Percentiles rank a stretch among this genome's conserved stretches.
phyloP scores from a whole-genome alignment of 2,888 invertebrate genomes.

The Mesorhabditis belari region DNA sequence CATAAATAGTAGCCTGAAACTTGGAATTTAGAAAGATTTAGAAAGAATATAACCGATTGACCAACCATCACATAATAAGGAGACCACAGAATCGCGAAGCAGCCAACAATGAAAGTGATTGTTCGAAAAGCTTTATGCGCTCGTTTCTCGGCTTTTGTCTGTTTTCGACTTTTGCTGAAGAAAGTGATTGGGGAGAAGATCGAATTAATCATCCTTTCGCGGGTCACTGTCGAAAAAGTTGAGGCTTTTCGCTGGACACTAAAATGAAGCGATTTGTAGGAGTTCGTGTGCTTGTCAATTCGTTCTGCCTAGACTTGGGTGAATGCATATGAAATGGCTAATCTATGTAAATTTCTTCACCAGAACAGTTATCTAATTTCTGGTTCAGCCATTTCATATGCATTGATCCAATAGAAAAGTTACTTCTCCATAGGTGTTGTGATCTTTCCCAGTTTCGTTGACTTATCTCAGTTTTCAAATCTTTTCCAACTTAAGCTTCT shows the following conservation, averaged over 20 bases:
- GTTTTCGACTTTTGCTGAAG: constrained; percentile 28
- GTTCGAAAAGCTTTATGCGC: constrained; percentile 51
- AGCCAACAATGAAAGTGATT: constrained; percentile 53
- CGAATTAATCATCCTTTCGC: constrained; percentile 32
- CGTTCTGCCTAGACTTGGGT: too few relatives aligned
- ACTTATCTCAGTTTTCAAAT: too few relatives aligned
- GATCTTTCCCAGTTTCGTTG: too few relatives aligned
- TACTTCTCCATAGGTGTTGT: too few relatives aligned
- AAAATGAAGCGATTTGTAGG: too few relatives aligned
- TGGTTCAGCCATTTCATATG: too few relatives aligned
- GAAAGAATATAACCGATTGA: not conserved
- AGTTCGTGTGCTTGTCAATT: too few relatives aligned
- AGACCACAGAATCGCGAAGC: constrained; percentile 53
- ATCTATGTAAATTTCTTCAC: too few relatives aligned
- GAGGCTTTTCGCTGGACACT: constrained; percentile 44
- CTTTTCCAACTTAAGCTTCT: too few relatives aligned
- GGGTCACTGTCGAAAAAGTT: constrained; percentile 29
- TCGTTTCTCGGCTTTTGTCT: constrained; percentile 45
- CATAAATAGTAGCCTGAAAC: constrained; percentile 51
- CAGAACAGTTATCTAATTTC: too few relatives aligned
- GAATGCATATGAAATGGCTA: too few relatives aligned
- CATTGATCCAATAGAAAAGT: too few relatives aligned
- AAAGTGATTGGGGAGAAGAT: constrained; percentile 28
- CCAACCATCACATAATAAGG: constrained; percentile 52
- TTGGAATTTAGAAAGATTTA: not conserved